Conservation (phyloP, 2,113 vertebrate genomes). For the Taxidea taxus region DNA sequence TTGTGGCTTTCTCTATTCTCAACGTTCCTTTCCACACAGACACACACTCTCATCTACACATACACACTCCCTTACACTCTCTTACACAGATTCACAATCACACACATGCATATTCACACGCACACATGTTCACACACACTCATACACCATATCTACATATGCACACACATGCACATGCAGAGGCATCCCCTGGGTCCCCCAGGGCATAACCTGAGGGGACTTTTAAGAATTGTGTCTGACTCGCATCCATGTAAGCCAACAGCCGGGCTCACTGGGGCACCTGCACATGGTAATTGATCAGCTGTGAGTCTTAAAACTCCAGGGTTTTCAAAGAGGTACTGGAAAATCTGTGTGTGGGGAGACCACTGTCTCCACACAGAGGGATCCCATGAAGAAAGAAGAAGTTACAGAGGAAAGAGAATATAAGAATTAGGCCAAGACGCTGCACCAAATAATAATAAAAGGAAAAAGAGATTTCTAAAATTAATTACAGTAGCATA, state of each 20-base stretch:
- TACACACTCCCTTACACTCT: background rate
- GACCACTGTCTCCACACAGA: background rate
- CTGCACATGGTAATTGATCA: background rate
- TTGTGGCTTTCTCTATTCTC: background rate
- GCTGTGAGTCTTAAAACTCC: background rate
- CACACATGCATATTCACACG: too few species aligned
- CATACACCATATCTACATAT: background rate
- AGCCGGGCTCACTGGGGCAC: background rate
- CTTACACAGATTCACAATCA: background rate
- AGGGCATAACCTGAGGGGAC: background rate
- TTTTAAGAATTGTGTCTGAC: background rate
- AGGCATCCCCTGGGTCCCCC: background rate
- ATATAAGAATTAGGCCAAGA: background rate
- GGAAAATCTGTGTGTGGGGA: background rate
- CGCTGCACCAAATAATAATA: background rate
- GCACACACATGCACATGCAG: background rate
- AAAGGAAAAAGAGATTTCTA: background rate
- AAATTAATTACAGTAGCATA: slow-evolving; percentile 22
- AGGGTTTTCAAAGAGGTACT: background rate
- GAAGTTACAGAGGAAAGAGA: background rate
- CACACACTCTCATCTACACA: background rate
- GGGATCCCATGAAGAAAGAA: background rate
- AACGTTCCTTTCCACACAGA: background rate
- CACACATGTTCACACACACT: background rate
- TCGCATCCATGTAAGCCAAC: background rate